Evolutionary conservation across 2,797 vertebrate genomes (phyloP).

Genomic region (Phataginus tetradactyla): DNA sequence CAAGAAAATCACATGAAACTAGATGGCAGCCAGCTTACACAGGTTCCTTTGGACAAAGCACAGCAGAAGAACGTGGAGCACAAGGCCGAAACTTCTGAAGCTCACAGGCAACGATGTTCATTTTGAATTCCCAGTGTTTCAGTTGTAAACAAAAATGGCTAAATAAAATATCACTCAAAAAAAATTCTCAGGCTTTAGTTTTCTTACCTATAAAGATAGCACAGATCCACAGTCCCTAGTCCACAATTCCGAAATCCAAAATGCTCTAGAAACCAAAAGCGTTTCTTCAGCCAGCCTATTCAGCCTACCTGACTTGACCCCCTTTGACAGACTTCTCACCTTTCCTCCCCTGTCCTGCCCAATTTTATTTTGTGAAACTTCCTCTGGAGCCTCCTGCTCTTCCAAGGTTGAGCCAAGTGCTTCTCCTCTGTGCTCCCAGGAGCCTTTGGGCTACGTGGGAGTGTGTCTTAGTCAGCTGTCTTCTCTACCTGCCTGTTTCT

Average conservation of each 20-base stretch:
- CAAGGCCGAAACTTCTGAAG: no score
- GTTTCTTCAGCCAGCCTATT: constrained; percentile 22
- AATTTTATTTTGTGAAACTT: neutral
- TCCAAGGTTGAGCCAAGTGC: neutral
- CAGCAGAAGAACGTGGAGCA: no score
- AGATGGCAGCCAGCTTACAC: no score
- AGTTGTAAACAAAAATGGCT: no score
- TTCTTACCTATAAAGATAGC: neutral
- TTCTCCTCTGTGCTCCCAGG: neutral
- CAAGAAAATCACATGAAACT: no score
- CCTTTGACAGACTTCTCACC: neutral
- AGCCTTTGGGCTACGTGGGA: neutral
- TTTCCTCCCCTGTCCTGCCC: neutral
- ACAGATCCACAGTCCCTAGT: neutral
- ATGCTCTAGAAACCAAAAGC: constrained; percentile 8
- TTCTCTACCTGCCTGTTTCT: neutral
- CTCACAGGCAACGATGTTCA: no score
- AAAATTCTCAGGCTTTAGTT: neutral
- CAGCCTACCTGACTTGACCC: neutral
- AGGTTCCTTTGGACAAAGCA: no score
- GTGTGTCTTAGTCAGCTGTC: neutral
- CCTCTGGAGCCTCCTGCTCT: neutral
- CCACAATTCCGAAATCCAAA: neutral
- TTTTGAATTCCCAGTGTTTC: no score
- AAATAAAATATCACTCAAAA: no score